These are phyloP conservation scores for Caenorhabditis sulstoni DNA, from an alignment of 2,888 invertebrate genomes.

Conservation along the genomic window DNA sequence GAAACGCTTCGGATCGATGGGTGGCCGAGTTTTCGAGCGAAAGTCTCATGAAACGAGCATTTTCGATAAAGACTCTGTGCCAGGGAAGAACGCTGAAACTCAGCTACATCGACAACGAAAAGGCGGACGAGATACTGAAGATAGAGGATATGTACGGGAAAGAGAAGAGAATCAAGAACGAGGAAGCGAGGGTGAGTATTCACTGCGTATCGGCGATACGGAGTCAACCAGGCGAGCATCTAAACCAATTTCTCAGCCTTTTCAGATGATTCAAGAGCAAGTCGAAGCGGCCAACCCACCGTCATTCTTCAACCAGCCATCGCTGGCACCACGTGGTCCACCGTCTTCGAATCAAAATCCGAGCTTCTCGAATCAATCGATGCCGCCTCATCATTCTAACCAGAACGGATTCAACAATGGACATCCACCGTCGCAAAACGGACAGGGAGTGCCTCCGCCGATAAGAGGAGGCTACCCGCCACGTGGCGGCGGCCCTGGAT, in stretches of 20 bases:
- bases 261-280: slow-evolving; percentile 27
- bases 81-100: slow-evolving; percentile 57
- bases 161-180: slow-evolving; percentile 50
- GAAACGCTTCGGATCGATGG: slow-evolving; percentile 75
- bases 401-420: not conserved
- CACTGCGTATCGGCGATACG: not conserved
- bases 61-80: slow-evolving; percentile 40
- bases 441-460: slow-evolving; percentile 2
- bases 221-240: not conserved
- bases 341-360: not conserved
- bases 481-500: slow-evolving; percentile 15
- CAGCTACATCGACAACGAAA: slow-evolving; percentile 54
- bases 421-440: not conserved
- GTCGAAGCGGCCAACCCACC: slow-evolving; percentile 33
- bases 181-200: slow-evolving; percentile 43
- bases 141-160: slow-evolving; percentile 67
- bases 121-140: slow-evolving; percentile 62
- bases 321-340: slow-evolving; percentile 3
- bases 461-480: slow-evolving; percentile 22
- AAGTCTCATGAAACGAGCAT: slow-evolving; percentile 51
- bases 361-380: not conserved
- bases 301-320: slow-evolving; percentile 40
- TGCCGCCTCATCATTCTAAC: not conserved
- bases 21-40: slow-evolving; percentile 73
- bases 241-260: not conserved